These are phyloP conservation scores for Drosophila cracens DNA, from an alignment of 2,888 invertebrate species.

Conservation along the genomic window DNA sequence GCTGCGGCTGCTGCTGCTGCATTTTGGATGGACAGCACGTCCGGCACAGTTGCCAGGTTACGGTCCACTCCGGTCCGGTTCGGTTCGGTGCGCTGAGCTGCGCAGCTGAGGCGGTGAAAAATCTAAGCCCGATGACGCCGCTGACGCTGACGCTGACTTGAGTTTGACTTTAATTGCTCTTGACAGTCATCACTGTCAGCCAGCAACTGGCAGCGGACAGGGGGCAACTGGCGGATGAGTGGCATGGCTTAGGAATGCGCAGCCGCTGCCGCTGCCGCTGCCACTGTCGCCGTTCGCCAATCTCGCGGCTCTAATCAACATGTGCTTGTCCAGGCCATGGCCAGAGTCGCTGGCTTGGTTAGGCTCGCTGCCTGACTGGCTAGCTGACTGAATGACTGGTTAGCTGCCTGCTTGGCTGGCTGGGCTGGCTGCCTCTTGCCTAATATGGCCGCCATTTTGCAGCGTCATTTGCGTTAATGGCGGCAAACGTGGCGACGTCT, in stretches of 20 bases:
- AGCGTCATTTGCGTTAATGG: constrained; percentile 79
- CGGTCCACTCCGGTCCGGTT: constrained; percentile 30
- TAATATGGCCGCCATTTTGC: constrained; percentile 77
- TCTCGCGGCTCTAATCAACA: constrained; percentile 77
- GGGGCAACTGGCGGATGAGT: constrained; percentile 31
- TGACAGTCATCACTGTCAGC: constrained; percentile 83
- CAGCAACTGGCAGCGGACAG: constrained; percentile 1
- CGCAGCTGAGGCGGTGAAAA: constrained; percentile 78
- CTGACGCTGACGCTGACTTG: constrained; percentile 60
- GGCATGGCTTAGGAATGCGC: constrained; percentile 51
- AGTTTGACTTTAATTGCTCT: constrained; percentile 84
- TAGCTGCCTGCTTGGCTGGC: constrained; percentile 40
- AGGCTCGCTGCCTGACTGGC: constrained; percentile 34
- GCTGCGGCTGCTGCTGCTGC: constrained; percentile 47
- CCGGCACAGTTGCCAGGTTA: constrained; percentile 49
- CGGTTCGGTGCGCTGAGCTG: constrained; percentile 42
- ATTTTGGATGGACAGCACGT: constrained; percentile 74
- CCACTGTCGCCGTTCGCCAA: constrained; percentile 66
- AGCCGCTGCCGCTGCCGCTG: constrained; percentile 1
- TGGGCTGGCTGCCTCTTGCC: constrained; percentile 59
- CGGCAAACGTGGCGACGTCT: constrained; percentile 54
- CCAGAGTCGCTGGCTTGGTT: constrained; percentile 48
- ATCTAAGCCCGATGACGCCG: constrained; percentile 66
- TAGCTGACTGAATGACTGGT: constrained; percentile 42
- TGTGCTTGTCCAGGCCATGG: constrained; percentile 71